Evolutionary conservation across 30 jellyfish, hydroid and myxozoan genomes (phyloP).

Genomic region (Turritopsis rubra): DNA sequence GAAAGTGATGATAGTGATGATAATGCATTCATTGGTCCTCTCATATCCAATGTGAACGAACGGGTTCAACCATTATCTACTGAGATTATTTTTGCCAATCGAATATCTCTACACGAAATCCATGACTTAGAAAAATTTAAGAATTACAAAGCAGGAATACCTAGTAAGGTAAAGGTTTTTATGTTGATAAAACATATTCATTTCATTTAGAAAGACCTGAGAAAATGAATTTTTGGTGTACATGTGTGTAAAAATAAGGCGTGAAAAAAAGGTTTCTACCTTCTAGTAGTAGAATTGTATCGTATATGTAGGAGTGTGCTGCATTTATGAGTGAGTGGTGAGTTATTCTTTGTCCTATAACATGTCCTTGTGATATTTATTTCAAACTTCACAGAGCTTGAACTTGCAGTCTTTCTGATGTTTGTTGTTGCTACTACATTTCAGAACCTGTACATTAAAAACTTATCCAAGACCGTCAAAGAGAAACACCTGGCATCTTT

Average conservation of each 20-base stretch:
- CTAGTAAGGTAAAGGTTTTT: slow-evolving; percentile 61
- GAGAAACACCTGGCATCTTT: slow-evolving; percentile 65
- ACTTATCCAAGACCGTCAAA: slow-evolving; percentile 37
- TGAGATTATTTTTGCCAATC: slow-evolving; percentile 29
- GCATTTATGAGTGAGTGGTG: too few relatives aligned
- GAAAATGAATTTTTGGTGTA: too few relatives aligned
- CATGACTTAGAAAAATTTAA: slow-evolving; percentile 43
- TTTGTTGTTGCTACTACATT: neutral
- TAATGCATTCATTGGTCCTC: slow-evolving; percentile 60
- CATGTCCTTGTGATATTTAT: too few relatives aligned
- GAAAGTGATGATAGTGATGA: slow-evolving; percentile 17
- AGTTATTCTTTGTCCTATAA: too few relatives aligned
- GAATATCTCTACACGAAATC: slow-evolving; percentile 39
- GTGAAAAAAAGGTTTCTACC: neutral
- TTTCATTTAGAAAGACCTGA: neutral
- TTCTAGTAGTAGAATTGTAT: neutral
- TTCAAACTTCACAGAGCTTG: neutral
- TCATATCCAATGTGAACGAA: slow-evolving; percentile 52
- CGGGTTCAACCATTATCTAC: slow-evolving; percentile 57
- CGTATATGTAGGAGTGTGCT: too few relatives aligned
- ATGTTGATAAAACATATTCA: too few relatives aligned
- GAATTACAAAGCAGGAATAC: slow-evolving; percentile 57
- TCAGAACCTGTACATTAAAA: slow-evolving; percentile 57
- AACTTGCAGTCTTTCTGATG: neutral
- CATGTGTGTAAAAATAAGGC: neutral